Evolutionary conservation across 2,888 invertebrate genomes (phyloP).

Genomic region (Creontiades dilutus): DNA sequence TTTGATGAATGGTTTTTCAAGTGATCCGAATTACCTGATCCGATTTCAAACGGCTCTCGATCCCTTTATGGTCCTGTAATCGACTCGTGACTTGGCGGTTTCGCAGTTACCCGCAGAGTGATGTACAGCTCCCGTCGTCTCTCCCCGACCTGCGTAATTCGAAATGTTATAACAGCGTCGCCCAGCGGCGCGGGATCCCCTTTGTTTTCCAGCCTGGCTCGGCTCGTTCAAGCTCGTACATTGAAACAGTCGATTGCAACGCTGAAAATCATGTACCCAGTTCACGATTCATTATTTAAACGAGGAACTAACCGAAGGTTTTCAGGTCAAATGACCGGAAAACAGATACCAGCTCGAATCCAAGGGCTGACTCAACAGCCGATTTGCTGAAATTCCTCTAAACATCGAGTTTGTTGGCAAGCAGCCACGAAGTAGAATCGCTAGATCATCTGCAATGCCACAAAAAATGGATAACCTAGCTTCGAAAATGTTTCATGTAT

Average conservation of each 20-base stretch:
- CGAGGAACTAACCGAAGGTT: too few relatives aligned
- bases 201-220: conserved; percentile 20
- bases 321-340: too few relatives aligned
- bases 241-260: background rate
- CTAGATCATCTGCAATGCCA: too few relatives aligned
- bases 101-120: conserved; percentile 42
- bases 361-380: too few relatives aligned
- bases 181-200: background rate
- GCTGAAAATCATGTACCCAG: too few relatives aligned
- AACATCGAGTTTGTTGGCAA: too few relatives aligned
- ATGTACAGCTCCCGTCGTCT: conserved; percentile 45
- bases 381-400: too few relatives aligned
- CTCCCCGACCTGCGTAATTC: conserved; percentile 41
- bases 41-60: conserved; percentile 68
- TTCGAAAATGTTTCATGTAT: too few relatives aligned
- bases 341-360: too few relatives aligned
- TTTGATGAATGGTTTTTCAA: conserved; percentile 69
- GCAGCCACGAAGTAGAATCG: too few relatives aligned
- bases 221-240: background rate
- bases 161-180: background rate
- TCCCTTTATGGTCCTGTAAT: conserved; percentile 64
- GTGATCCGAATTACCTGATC: conserved; percentile 69
- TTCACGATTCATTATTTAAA: too few relatives aligned
- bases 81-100: conserved; percentile 61
- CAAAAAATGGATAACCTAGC: too few relatives aligned